Base-by-base conservation (phyloP, 2,888 invertebrate genomes). In the Macropis europaea region DNA sequence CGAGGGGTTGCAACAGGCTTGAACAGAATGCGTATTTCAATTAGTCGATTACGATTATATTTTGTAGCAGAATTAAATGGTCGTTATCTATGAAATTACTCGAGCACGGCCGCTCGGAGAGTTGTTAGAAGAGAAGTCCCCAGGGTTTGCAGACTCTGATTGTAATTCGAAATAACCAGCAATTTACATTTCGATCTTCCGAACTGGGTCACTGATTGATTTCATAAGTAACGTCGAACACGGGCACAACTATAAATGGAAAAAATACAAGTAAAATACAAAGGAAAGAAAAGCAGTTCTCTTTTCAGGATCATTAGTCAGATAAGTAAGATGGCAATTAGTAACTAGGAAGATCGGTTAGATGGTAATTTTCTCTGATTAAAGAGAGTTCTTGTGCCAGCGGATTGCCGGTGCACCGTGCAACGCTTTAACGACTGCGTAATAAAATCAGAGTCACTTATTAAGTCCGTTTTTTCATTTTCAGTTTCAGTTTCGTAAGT, bases 181-280 rank as follows among this genome's bases (percentile, higher is more conserved):
- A 71, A 71, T 69, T 71, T 68, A 69, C 54, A 54, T 54, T 50
- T 60, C 54, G 59, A 67, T 59, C 36, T 30, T n/a, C 32, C 30
- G 28, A 36, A 38, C 24, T 68, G 28, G 68, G 53, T 54, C 70
- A 26, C 53, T 48, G 69, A 71, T 71, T 68, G 69, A 60, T 50
- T 48, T 36, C 53, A 32, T 48, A 70, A 68, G 68, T 54, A 70
- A 36, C 15, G 15, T 40, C 34, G 28, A 15, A 47, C 48, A 36
- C 48, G 42, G 50, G 48, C 48, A 1, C 22, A 17, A 4, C 47
- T 59, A 34, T 36, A 19, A 47, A 48, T 36, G 36, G 24, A 26
- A 52, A 34, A 67, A 59, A 53, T 57, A n/a, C 53, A 52, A 53
- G 40, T 42, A 15, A 45, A 68, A 54, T 68, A 57, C 52, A 34